These are phyloP conservation scores for Mactromeris polynyma DNA, from an alignment of 2,888 invertebrate species.

Conservation along the genomic window DNA sequence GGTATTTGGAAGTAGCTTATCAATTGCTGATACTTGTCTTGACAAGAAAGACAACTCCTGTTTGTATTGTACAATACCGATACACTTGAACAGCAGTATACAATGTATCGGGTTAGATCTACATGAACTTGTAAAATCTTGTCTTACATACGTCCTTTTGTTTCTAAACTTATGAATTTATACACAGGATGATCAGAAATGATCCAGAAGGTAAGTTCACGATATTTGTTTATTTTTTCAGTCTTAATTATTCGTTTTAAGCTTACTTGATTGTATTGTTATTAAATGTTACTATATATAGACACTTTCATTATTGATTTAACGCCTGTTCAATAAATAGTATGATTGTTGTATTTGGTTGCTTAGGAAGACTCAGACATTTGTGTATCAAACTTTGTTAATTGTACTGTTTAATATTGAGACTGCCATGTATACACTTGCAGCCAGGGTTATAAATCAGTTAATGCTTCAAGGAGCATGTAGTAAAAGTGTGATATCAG, in stretches of 20 bases:
- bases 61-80: slow-evolving; percentile 25
- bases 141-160: slow-evolving; percentile 18
- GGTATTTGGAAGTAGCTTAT: slow-evolving; percentile 52
- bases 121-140: slow-evolving; percentile 37
- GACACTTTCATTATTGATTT: slow-evolving; percentile 39
- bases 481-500: neutral
- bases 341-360: slow-evolving; percentile 46
- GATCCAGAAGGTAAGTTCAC: slow-evolving; percentile 37
- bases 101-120: slow-evolving; percentile 28
- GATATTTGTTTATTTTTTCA: neutral
- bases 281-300: slow-evolving; percentile 40
- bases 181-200: slow-evolving; percentile 44
- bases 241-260: neutral
- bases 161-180: neutral
- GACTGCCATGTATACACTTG: too few species aligned
- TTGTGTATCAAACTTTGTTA: neutral
- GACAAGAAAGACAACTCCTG: slow-evolving; percentile 54
- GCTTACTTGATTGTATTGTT: slow-evolving; percentile 13
- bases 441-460: neutral
- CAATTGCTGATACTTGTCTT: slow-evolving; percentile 37
- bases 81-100: slow-evolving; percentile 36
- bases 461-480: neutral
- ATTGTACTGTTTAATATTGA: neutral
- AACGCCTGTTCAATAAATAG: neutral
- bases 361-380: slow-evolving; percentile 59